Percentiles rank a stretch among this genome's conserved stretches.
phyloP scores from a whole-genome alignment of 2,888 invertebrate species.

The Syritta pipiens region DNA sequence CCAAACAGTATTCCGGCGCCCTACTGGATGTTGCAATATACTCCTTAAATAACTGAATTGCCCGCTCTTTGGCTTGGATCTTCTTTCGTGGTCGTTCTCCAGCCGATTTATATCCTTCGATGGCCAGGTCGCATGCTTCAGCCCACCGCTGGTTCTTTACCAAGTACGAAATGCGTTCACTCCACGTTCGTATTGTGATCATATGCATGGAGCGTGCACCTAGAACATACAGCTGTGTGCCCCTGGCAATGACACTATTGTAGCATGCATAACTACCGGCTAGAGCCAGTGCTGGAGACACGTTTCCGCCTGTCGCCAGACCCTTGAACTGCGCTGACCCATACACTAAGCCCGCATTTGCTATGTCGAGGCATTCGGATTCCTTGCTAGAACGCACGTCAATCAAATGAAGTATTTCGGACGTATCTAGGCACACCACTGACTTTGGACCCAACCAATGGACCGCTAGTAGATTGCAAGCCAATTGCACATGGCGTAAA shows the following conservation, averaged over 20 bases:
- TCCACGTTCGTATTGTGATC: constrained; percentile 84
- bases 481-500: constrained; percentile 85
- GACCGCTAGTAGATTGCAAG: constrained; percentile 86
- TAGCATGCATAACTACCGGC: constrained; percentile 85
- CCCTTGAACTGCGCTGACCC: constrained; percentile 92
- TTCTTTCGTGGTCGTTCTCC: constrained; percentile 77
- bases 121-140: constrained; percentile 81
- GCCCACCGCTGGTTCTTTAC: constrained; percentile 82
- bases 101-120: constrained; percentile 79
- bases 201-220: constrained; percentile 84
- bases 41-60: constrained; percentile 79
- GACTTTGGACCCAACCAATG: constrained; percentile 91
- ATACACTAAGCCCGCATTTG: constrained; percentile 90
- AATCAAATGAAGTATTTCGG: constrained; percentile 91
- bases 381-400: constrained; percentile 94
- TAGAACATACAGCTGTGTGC: constrained; percentile 85
- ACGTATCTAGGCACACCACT: constrained; percentile 90
- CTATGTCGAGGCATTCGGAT: constrained; percentile 89
- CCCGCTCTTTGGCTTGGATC: constrained; percentile 78
- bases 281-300: constrained; percentile 83
- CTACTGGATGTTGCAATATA: constrained; percentile 78
- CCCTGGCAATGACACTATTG: constrained; percentile 84
- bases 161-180: constrained; percentile 84
- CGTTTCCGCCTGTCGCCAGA: constrained; percentile 97
- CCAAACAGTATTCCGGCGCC: constrained; percentile 78